phyloP scores from a whole-genome alignment of 2,797 vertebrate genomes.

The Intellagama lesueurii region DNA sequence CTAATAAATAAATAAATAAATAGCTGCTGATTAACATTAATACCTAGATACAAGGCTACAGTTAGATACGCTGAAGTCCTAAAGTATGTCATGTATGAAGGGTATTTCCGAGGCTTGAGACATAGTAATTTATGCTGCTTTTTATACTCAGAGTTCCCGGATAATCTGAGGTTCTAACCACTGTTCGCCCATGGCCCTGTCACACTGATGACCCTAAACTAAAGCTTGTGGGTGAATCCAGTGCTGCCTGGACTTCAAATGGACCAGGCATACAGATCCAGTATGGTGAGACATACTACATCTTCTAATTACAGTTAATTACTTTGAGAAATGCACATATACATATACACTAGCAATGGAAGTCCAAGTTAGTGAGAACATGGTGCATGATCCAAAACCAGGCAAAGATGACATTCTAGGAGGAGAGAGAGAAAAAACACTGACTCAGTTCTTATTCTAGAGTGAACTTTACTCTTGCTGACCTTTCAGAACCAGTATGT shows the following conservation, averaged over 20 bases:
- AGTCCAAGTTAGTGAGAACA: neutral
- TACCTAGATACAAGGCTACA: too few species aligned
- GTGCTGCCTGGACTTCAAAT: neutral
- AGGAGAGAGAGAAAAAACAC: too few species aligned
- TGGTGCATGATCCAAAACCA: too few species aligned
- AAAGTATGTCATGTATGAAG: neutral
- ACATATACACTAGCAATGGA: neutral
- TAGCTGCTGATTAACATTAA: neutral
- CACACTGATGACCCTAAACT: too few species aligned
- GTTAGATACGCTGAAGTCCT: neutral
- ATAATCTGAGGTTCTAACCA: too few species aligned
- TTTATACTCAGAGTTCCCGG: neutral
- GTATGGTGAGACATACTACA: neutral
- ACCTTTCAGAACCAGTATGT: too few species aligned
- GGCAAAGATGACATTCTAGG: too few species aligned
- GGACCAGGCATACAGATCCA: neutral
- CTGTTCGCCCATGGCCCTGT: too few species aligned
- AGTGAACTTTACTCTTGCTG: too few species aligned
- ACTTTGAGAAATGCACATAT: neutral
- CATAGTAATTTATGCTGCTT: neutral
- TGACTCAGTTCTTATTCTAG: too few species aligned
- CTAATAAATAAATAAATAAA: too few species aligned
- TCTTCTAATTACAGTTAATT: neutral
- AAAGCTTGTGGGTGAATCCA: neutral
- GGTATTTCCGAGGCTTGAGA: neutral